These are phyloP conservation scores for Linepithema humile DNA, from an alignment of 1,140 invertebrate genomes.

Conservation along the genomic window DNA sequence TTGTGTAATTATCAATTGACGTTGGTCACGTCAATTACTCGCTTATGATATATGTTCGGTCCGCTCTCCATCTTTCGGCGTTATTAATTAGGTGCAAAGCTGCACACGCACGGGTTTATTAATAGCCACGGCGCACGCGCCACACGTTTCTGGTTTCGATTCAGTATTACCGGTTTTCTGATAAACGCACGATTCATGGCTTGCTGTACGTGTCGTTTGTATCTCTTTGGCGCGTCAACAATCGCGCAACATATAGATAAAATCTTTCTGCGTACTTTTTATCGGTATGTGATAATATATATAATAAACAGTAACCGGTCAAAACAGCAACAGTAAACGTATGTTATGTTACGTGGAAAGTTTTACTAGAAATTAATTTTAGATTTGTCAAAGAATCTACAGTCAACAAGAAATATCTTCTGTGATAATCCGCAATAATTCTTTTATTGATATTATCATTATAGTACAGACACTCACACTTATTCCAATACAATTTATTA, in stretches of 20 bases:
- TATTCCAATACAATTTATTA: slow-evolving; percentile 33
- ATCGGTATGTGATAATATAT: background rate
- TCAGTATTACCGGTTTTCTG: slow-evolving; percentile 49
- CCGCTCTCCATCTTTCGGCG: background rate
- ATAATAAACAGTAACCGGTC: slow-evolving; percentile 16
- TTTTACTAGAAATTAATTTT: background rate
- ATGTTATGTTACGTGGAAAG: background rate
- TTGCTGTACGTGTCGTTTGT: background rate
- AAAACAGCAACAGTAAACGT: background rate
- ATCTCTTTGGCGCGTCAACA: slow-evolving; percentile 3
- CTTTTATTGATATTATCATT: background rate
- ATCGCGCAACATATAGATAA: slow-evolving; percentile 2
- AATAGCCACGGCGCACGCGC: slow-evolving; percentile 34
- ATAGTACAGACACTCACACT: background rate
- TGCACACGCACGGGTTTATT: slow-evolving; percentile 30
- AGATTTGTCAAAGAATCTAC: background rate
- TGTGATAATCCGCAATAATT: background rate
- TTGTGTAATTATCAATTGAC: slow-evolving; percentile 23
- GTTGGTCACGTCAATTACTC: background rate
- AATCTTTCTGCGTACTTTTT: background rate
- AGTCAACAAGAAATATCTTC: background rate
- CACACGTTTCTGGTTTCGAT: slow-evolving; percentile 32
- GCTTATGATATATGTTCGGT: background rate
- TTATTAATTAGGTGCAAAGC: slow-evolving; percentile 53
- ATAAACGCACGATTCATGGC: slow-evolving; percentile 44